Conservation (phyloP, 1,140 invertebrate species). For the Propsilocerus akamusi region DNA sequence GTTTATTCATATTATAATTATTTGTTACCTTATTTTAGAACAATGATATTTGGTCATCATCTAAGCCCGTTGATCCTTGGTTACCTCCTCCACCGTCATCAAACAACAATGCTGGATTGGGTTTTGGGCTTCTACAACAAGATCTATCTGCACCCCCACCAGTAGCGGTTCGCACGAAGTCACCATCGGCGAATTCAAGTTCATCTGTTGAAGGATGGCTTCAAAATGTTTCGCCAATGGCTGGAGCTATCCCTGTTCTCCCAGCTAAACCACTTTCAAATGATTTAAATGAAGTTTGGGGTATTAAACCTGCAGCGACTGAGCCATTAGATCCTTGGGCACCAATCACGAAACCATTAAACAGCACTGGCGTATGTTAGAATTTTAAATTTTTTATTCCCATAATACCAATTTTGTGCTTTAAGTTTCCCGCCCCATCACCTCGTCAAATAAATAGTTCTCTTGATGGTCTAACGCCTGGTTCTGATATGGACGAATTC, state of each 20-base stretch:
- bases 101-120: background rate
- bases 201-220: slow-evolving; percentile 23
- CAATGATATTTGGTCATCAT: slow-evolving; percentile 34
- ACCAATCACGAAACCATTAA: slow-evolving; percentile 20
- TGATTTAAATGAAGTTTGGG: slow-evolving; percentile 5
- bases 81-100: slow-evolving; percentile 23
- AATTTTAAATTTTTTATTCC: background rate
- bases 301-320: slow-evolving; percentile 8
- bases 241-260: slow-evolving; percentile 8
- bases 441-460: background rate
- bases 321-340: slow-evolving; percentile 30
- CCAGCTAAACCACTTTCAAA: slow-evolving; percentile 11
- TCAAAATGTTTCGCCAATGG: slow-evolving; percentile 21
- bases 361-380: background rate
- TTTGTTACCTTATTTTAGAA: slow-evolving; percentile 16
- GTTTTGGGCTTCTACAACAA: too few species aligned
- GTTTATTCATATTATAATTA: background rate
- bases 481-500: slow-evolving; percentile 65
- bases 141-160: slow-evolving; percentile 2
- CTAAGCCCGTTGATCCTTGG: slow-evolving; percentile 35
- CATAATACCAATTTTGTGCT: background rate
- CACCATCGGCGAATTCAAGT: slow-evolving; percentile 20
- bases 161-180: slow-evolving; percentile 15
- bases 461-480: slow-evolving; percentile 19
- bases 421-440: slow-evolving; percentile 1